phyloP scores from a whole-genome alignment of 2,888 invertebrate genomes.

The Nezara viridula region DNA sequence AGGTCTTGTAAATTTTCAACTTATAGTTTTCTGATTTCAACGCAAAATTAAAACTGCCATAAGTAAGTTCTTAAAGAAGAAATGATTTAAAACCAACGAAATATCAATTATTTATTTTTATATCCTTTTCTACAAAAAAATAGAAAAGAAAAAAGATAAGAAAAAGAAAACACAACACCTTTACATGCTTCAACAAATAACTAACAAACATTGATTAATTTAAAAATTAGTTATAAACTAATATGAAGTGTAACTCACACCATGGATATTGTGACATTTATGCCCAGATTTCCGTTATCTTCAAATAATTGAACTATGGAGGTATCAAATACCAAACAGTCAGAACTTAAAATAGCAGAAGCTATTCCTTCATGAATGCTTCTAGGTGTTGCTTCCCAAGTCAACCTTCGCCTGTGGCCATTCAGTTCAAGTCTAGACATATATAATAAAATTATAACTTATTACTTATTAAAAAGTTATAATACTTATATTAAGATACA shows the following conservation, averaged over 20 bases:
- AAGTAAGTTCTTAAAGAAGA: neutral
- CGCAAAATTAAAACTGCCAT: neutral
- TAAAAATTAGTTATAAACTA: slow-evolving; percentile 34
- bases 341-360: slow-evolving; percentile 96
- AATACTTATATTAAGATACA: neutral
- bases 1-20: neutral
- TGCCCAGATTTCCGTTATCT: slow-evolving; percentile 98
- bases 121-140: neutral
- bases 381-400: slow-evolving; percentile 99
- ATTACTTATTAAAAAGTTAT: neutral
- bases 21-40: neutral
- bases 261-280: slow-evolving; percentile 98
- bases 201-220: slow-evolving; percentile 32
- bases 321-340: slow-evolving; percentile 99
- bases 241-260: slow-evolving; percentile 66
- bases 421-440: slow-evolving; percentile 89
- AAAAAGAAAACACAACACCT: slow-evolving; percentile 4
- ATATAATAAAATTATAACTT: neutral
- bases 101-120: neutral
- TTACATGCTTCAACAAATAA: slow-evolving; percentile 45
- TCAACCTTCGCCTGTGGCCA: slow-evolving; percentile 92
- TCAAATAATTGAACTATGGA: slow-evolving; percentile 98
- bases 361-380: slow-evolving; percentile 99
- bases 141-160: neutral
- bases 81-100: neutral